Conservation (phyloP, 1,140 invertebrate species). For the Nymphalis io region DNA sequence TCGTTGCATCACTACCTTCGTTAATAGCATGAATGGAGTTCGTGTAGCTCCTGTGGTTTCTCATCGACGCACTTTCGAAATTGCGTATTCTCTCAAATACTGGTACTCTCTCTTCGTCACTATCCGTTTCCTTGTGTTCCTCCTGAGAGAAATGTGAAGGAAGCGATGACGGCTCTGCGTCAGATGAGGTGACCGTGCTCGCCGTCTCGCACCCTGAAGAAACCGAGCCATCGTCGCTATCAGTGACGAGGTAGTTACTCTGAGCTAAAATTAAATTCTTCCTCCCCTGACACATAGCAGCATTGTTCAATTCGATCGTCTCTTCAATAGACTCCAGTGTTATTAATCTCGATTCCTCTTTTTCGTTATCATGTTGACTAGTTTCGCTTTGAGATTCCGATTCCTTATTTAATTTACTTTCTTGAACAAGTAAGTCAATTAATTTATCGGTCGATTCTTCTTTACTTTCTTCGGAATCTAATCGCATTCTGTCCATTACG, state of each 20-base stretch:
- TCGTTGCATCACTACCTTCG: conserved; percentile 28
- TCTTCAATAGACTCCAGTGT: conserved; percentile 68
- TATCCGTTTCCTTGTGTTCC: conserved; percentile 56
- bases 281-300: conserved; percentile 42
- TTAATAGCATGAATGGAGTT: conserved; percentile 46
- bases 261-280: conserved; percentile 60
- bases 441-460: conserved; percentile 54
- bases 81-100: conserved; percentile 52
- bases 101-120: conserved; percentile 53
- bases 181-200: conserved; percentile 84
- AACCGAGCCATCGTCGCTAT: conserved; percentile 87
- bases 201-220: conserved; percentile 89
- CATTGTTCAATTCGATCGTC: conserved; percentile 56
- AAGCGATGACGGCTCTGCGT: conserved; percentile 76
- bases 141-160: conserved; percentile 68
- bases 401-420: conserved; percentile 53
- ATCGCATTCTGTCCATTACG: conserved; percentile 56
- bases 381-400: conserved; percentile 52
- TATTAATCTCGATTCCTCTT: conserved; percentile 64
- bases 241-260: conserved; percentile 80
- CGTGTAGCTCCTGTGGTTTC: conserved; percentile 48
- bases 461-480: conserved; percentile 48
- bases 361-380: conserved; percentile 74
- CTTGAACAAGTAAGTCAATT: conserved; percentile 57
- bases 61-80: conserved; percentile 54